Percentiles rank a stretch among this genome's conserved stretches.
Evolutionary conservation across 2,113 vertebrate species (phyloP).

Genomic region (Pyrgilauda ruficollis): DNA sequence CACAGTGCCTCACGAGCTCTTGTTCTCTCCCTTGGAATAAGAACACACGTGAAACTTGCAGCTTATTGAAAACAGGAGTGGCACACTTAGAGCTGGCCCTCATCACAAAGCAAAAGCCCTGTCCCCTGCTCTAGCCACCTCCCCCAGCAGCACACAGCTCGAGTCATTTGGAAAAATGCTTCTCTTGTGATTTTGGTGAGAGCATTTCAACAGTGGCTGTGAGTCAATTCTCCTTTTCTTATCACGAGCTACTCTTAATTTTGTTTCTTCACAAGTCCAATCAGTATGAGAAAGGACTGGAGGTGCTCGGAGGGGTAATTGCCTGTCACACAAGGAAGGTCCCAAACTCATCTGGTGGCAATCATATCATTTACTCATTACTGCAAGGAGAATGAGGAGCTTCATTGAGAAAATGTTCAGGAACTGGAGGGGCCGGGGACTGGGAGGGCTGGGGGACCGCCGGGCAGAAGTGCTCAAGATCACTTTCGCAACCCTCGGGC

Average conservation of each 20-base stretch:
- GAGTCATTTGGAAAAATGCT: constrained; percentile 59
- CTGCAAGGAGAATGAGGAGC: accelerated
- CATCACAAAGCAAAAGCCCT: not conserved
- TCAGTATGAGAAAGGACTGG: not conserved
- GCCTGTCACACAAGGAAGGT: not conserved
- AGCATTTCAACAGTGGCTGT: not conserved
- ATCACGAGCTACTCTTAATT: not conserved
- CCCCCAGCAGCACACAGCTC: not conserved
- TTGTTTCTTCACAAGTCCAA: not conserved
- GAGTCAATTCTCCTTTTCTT: constrained; percentile 30
- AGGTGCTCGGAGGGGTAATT: not conserved
- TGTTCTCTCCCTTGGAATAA: not conserved
- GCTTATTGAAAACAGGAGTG: not conserved
- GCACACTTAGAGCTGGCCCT: not conserved
- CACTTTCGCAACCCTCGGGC: not conserved
- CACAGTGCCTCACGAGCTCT: not conserved
- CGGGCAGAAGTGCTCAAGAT: not conserved
- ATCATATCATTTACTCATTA: not conserved
- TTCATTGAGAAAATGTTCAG: not conserved
- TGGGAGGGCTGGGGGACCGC: too few species aligned
- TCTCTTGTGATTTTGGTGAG: constrained; percentile 18
- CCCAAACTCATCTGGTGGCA: not conserved
- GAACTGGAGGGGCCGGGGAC: accelerated
- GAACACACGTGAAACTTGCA: not conserved
- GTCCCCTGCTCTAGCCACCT: not conserved